A percentile compares a stretch with the other conserved stretches of the same genome.
Conservation (phyloP, 2,113 vertebrate genomes). For the Mustelus asterias region DNA sequence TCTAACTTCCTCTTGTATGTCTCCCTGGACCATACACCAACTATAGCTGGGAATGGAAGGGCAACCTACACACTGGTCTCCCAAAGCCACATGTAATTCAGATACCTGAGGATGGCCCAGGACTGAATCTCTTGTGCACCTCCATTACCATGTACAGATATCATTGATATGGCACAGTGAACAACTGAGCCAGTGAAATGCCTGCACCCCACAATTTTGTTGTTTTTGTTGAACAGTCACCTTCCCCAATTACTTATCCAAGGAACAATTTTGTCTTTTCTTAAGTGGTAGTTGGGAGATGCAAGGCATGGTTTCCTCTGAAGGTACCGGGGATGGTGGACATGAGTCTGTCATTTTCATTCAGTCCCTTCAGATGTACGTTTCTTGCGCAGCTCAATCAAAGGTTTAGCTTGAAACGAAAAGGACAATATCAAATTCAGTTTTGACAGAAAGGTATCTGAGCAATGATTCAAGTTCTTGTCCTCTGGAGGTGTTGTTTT, state of each 20-base stretch:
- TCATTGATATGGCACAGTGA: background rate
- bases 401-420: background rate
- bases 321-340: background rate
- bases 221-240: background rate
- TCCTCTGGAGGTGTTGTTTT: background rate
- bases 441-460: background rate
- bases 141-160: background rate
- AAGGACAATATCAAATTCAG: background rate
- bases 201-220: background rate
- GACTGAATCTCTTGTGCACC: background rate
- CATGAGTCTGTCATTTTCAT: background rate
- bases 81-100: background rate
- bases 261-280: background rate
- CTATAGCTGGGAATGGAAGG: background rate
- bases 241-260: background rate
- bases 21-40: background rate
- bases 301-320: background rate
- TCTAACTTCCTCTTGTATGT: background rate
- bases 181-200: background rate
- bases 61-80: background rate
- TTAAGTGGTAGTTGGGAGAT: background rate
- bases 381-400: background rate
- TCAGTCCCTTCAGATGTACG: background rate
- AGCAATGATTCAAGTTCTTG: background rate
- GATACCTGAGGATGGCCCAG: background rate